phyloP scores from a whole-genome alignment of 2,888 invertebrate genomes.

The Crocallis elinguaria region DNA sequence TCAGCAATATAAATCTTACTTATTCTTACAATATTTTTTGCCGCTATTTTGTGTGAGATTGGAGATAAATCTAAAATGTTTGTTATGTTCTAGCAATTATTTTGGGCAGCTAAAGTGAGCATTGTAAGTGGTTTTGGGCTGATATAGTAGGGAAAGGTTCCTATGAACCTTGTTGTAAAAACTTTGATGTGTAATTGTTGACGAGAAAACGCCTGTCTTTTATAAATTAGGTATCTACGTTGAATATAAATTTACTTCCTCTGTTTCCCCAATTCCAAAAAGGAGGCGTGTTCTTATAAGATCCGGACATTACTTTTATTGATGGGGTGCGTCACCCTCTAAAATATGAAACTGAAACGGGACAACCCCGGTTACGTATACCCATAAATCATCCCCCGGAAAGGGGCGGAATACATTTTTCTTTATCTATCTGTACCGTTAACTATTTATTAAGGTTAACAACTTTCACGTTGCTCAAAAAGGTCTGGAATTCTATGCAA shows the following conservation, averaged over 20 bases:
- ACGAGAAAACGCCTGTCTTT: too few relatives aligned
- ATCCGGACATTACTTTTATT: slow-evolving; percentile 41
- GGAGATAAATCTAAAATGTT: not conserved
- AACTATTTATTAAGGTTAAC: not conserved
- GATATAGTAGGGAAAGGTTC: too few relatives aligned
- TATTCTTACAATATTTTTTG: slow-evolving; percentile 15
- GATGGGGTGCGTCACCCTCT: slow-evolving; percentile 60
- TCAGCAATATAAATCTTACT: slow-evolving; percentile 34
- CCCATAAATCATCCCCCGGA: slow-evolving; percentile 70
- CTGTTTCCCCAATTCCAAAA: too few relatives aligned
- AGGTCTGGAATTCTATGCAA: slow-evolving; percentile 29
- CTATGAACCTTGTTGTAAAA: too few relatives aligned
- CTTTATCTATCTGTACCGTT: slow-evolving; percentile 33
- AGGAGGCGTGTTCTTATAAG: slow-evolving; percentile 12
- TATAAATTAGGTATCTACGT: too few relatives aligned
- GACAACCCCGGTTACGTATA: slow-evolving; percentile 62
- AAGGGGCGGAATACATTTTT: slow-evolving; percentile 61
- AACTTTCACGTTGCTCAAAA: slow-evolving; percentile 10
- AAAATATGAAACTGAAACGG: slow-evolving; percentile 69
- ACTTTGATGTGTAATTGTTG: too few relatives aligned
- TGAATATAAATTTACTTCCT: too few relatives aligned
- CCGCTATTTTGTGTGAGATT: slow-evolving; percentile 11
- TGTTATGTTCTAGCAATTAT: too few relatives aligned
- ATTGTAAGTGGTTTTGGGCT: too few relatives aligned
- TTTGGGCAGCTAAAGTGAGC: too few relatives aligned